These are phyloP conservation scores for Pediacus dermestoides DNA, from an alignment of 2,888 invertebrate genomes.

Conservation along the genomic window DNA sequence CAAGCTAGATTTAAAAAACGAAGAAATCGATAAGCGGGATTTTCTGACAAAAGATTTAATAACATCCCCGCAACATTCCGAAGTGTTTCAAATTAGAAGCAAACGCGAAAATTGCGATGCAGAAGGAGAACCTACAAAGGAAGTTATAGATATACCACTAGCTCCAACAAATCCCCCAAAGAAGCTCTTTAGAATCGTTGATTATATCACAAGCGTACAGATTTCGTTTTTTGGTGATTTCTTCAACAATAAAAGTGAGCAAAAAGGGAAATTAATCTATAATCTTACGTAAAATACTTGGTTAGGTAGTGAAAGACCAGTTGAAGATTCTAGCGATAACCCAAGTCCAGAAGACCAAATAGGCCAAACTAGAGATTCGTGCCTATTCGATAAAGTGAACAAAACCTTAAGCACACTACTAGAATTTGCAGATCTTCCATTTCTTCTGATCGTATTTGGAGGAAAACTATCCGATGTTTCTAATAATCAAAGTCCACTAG, in stretches of 20 bases:
- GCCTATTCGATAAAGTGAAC: conserved; percentile 34
- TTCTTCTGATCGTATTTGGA: conserved; percentile 38
- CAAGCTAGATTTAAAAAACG: conserved; percentile 6
- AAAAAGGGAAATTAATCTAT: no score
- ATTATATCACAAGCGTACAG: conserved; percentile 31
- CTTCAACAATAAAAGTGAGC: conserved; percentile 26
- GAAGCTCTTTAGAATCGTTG: conserved; percentile 30
- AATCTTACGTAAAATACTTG: no score
- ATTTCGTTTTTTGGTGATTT: conserved; percentile 36
- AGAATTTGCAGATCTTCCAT: conserved; percentile 26
- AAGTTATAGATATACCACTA: conserved; percentile 15
- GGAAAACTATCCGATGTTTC: conserved; percentile 32
- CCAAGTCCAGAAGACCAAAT: conserved; percentile 17
- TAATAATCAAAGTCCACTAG: conserved; percentile 33
- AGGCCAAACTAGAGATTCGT: conserved; percentile 23
- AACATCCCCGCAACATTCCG: conserved; percentile 33
- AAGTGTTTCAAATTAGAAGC: conserved; percentile 35
- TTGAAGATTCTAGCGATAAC: no score
- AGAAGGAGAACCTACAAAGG: conserved; percentile 6
- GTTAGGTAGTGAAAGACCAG: conserved; percentile 5
- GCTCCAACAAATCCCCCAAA: conserved; percentile 7
- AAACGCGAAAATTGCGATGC: conserved; percentile 22
- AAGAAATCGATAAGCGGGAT: conserved; percentile 2
- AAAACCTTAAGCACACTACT: conserved; percentile 29
- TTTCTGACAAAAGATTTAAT: conserved; percentile 23